These are phyloP conservation scores for Sinocyclocheilus maitianheensis DNA, from an alignment of 2,113 vertebrate species.

Conservation along the genomic window DNA sequence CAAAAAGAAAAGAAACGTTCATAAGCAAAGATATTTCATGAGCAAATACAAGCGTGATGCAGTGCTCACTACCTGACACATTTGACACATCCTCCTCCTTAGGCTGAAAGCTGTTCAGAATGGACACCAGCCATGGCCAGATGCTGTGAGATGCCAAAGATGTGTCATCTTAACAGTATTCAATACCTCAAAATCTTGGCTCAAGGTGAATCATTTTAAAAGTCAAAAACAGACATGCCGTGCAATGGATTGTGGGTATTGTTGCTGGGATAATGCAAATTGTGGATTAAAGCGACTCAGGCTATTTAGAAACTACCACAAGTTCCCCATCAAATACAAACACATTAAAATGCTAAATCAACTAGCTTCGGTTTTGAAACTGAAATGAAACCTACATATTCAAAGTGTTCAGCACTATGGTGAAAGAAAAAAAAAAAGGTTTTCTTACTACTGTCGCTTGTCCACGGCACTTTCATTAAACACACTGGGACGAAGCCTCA, in stretches of 20 bases:
- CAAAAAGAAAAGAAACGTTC: background rate
- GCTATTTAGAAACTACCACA: background rate
- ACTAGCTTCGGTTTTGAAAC: background rate
- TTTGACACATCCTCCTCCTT: constrained; percentile 86
- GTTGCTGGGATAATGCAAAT: background rate
- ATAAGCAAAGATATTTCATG: no score
- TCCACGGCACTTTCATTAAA: constrained; percentile 88
- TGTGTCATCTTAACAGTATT: constrained; percentile 4
- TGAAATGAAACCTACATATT: background rate
- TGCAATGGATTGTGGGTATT: background rate
- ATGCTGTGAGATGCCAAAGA: constrained; percentile 73
- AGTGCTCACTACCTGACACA: constrained; percentile 78
- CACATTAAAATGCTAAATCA: background rate
- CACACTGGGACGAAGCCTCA: constrained; percentile 86
- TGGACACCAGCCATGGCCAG: constrained; percentile 96
- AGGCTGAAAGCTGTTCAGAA: constrained; percentile 95
- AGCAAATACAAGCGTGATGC: background rate
- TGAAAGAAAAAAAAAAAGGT: constrained; percentile 65
- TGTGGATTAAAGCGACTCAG: background rate
- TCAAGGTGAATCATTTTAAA: constrained; percentile 11
- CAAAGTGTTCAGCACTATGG: background rate
- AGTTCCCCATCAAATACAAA: background rate
- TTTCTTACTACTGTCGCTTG: constrained; percentile 89
- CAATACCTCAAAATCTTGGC: background rate
- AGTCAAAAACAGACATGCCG: background rate